These are phyloP conservation scores for Acheta domesticus DNA, from an alignment of 2,888 invertebrate genomes.

Conservation along the genomic window DNA sequence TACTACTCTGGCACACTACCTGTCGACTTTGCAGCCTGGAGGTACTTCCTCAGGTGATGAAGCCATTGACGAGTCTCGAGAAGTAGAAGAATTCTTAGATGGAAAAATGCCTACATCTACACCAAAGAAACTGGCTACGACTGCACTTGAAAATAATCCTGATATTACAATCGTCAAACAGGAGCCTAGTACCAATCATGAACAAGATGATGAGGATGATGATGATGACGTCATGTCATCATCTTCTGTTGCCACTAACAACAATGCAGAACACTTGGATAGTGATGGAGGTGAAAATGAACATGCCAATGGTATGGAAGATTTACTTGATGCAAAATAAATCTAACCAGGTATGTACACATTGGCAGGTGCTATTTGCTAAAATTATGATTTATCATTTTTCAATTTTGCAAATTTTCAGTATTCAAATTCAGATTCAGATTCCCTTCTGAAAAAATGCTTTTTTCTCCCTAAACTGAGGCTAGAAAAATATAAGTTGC, in stretches of 20 bases:
- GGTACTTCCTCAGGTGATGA: conserved; percentile 39
- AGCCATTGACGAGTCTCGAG: conserved; percentile 39
- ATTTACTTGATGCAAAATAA: conserved; percentile 21
- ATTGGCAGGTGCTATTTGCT: no score
- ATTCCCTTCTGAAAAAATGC: no score
- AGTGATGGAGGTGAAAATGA: conserved; percentile 26
- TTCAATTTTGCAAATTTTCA: no score
- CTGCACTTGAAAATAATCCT: conserved; percentile 55
- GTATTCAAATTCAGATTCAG: no score
- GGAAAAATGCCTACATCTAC: conserved; percentile 41
- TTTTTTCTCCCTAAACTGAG: no score
- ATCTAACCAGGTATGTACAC: not conserved
- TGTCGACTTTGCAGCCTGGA: conserved; percentile 54
- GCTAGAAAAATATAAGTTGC: no score
- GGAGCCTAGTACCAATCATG: conserved; percentile 46
- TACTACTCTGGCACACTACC: conserved; percentile 68
- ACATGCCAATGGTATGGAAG: conserved; percentile 24
- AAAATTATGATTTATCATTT: no score
- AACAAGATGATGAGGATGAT: conserved; percentile 29
- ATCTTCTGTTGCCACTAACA: conserved; percentile 32
- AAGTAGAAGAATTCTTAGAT: conserved; percentile 45
- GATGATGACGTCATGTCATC: conserved; percentile 22
- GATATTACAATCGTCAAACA: conserved; percentile 61
- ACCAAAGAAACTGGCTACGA: conserved; percentile 43
- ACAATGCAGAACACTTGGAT: conserved; percentile 32